These are phyloP conservation scores for Sarcophaga subvicina DNA, from an alignment of 2,888 invertebrate species.

Conservation along the genomic window DNA sequence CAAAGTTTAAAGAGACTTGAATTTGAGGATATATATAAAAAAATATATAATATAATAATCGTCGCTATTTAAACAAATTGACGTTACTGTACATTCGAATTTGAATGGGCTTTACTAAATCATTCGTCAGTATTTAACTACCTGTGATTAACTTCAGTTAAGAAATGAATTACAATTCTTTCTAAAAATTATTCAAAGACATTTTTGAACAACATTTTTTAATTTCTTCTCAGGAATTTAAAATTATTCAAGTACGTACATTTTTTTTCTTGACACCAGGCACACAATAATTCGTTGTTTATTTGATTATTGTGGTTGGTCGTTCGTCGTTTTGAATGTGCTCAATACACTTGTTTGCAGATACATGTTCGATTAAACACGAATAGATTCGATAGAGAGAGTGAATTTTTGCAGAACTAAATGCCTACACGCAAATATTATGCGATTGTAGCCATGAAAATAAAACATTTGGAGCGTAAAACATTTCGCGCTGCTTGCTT, in stretches of 20 bases:
- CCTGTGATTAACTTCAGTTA: too few species aligned
- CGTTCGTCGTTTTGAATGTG: not conserved
- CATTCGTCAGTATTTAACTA: too few species aligned
- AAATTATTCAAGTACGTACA: too few species aligned
- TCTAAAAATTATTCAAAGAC: too few species aligned
- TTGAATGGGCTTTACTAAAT: not conserved
- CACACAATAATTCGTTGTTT: too few species aligned
- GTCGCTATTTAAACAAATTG: not conserved
- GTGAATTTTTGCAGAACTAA: not conserved
- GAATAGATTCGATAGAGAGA: not conserved
- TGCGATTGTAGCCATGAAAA: conserved; percentile 23
- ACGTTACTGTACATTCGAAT: not conserved
- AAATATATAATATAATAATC: not conserved
- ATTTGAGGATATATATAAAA: too few species aligned
- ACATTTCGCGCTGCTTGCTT: conserved; percentile 13
- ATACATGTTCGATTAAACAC: not conserved
- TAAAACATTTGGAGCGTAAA: conserved; percentile 61
- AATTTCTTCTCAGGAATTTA: too few species aligned
- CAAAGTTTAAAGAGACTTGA: not conserved
- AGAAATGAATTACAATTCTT: too few species aligned
- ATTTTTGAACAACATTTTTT: too few species aligned
- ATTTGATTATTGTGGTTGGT: not conserved
- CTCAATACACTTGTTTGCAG: not conserved
- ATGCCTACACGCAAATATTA: conserved; percentile 6
- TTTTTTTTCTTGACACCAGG: too few species aligned